Base-by-base conservation (phyloP, 2,888 invertebrate species). In the Heteropelma amictum region DNA sequence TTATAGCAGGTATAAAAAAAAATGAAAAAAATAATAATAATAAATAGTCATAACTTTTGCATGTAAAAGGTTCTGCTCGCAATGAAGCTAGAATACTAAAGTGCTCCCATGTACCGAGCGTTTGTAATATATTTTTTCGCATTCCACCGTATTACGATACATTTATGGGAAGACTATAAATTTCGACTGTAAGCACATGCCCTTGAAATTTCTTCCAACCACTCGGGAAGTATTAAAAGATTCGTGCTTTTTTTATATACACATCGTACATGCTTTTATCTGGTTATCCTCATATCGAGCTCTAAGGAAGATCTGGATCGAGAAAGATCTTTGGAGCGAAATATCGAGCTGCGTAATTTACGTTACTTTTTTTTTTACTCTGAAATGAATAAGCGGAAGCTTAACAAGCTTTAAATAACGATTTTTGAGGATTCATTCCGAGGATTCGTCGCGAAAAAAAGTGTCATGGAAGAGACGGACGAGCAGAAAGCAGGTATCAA, bases 191-290 rank as follows among this genome's bases (percentile, higher is more conserved):
- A 54, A 28, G 63, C 30, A 33, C 51, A 10, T 26, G 56, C 26
- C 67, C 56, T 67, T 67, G 67, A 67, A 38, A 56, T 28, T 26
- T 63, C 28, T 47, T 49, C 35, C 56, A 3, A 42, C 56, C 7
- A 21, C 7, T 30, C 6, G 4, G n/a, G 21, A 54, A 2, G 33
- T 33, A 53, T 28, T 23, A 53, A 64, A 42, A 64, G 1, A 17
- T 2, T 8, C 8, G 12, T 40, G n/a, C 14, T 56, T 40, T 23
- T 26, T 21, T 40, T 42, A 17, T 17, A n/a, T 42, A n/a, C n/a
- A n/a, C n/a, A 10, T 17, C 17, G 17, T 10, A 6, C 6, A 23
- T 8, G 14, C 1, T 17, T 42, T 42, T 23, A 7, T 53, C 10
- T 30, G 12, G 4, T 14, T 6, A 23, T n/a, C n/a, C n/a, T n/a